Conservation (phyloP, 1,140 invertebrate genomes). For the Orchesella cincta region DNA sequence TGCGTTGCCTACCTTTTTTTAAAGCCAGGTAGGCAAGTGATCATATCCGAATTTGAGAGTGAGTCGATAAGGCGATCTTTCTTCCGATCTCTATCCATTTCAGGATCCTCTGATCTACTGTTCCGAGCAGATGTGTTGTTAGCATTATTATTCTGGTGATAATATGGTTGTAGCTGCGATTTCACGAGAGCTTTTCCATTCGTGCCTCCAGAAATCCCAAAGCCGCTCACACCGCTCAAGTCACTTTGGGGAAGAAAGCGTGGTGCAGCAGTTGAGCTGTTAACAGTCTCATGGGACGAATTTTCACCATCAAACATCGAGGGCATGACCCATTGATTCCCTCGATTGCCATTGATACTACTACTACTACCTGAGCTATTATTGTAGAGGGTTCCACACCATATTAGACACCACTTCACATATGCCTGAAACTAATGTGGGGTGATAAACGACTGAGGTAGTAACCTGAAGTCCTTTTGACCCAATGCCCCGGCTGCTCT, state of each 20-base stretch:
- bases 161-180: background rate
- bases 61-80: conserved; percentile 27
- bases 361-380: too few species aligned
- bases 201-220: background rate
- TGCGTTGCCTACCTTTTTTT: conserved; percentile 19
- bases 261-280: background rate
- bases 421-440: too few species aligned
- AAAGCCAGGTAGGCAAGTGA: conserved; percentile 23
- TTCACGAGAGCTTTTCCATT: conserved; percentile 11
- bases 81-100: background rate
- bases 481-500: too few species aligned
- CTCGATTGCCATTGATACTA: too few species aligned
- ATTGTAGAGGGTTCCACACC: too few species aligned
- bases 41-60: conserved; percentile 14
- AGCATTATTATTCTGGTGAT: background rate
- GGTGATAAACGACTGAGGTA: too few species aligned
- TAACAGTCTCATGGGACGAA: too few species aligned
- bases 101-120: background rate
- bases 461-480: too few species aligned
- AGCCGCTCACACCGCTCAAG: background rate
- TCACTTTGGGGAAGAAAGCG: too few species aligned
- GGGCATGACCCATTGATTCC: too few species aligned
- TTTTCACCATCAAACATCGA: too few species aligned
- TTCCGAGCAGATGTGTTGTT: background rate
- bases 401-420: too few species aligned